A percentile compares a stretch with the other conserved stretches of the same genome.
These are phyloP conservation scores for Burhinus bistriatus DNA, from an alignment of 2,113 vertebrate species.

Conservation along the genomic window DNA sequence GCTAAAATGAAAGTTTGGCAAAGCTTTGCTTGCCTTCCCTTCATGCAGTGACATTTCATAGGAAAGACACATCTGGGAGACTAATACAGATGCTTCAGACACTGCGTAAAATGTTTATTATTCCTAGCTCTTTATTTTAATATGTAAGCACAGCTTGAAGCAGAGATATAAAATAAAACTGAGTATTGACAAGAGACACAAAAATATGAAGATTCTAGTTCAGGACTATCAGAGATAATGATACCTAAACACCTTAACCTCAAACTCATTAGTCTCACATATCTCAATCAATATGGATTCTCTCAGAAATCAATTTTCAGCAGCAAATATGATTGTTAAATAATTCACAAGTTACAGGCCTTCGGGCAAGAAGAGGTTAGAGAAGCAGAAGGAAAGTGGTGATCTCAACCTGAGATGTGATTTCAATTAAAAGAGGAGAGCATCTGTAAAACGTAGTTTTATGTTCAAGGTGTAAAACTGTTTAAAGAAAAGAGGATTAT, in stretches of 20 bases:
- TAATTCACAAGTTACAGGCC: slow-evolving; percentile 80
- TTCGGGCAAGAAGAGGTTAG: slow-evolving; percentile 74
- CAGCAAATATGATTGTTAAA: slow-evolving; percentile 84
- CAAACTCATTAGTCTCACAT: slow-evolving; percentile 79
- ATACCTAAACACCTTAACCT: slow-evolving; percentile 74
- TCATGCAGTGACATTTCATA: not conserved
- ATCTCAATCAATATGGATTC: slow-evolving; percentile 83
- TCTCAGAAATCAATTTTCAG: slow-evolving; percentile 80
- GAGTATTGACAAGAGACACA: slow-evolving; percentile 41
- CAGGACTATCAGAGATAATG: slow-evolving; percentile 64
- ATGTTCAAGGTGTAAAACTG: slow-evolving; percentile 3
- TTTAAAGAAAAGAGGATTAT: slow-evolving; percentile 52
- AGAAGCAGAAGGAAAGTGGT: slow-evolving; percentile 65
- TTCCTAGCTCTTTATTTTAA: not conserved
- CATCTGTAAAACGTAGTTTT: slow-evolving; percentile 44
- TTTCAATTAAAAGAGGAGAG: slow-evolving; percentile 73
- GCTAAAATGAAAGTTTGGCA: not conserved
- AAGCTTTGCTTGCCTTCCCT: not conserved
- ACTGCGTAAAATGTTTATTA: not conserved
- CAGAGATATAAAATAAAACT: not conserved
- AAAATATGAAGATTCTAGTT: slow-evolving; percentile 50
- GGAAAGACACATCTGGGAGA: not conserved
- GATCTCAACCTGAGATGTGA: slow-evolving; percentile 65
- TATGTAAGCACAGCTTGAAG: not conserved
- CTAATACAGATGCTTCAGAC: not conserved